Conservation (phyloP, 2,113 vertebrate genomes). For the Furnarius figulus region DNA sequence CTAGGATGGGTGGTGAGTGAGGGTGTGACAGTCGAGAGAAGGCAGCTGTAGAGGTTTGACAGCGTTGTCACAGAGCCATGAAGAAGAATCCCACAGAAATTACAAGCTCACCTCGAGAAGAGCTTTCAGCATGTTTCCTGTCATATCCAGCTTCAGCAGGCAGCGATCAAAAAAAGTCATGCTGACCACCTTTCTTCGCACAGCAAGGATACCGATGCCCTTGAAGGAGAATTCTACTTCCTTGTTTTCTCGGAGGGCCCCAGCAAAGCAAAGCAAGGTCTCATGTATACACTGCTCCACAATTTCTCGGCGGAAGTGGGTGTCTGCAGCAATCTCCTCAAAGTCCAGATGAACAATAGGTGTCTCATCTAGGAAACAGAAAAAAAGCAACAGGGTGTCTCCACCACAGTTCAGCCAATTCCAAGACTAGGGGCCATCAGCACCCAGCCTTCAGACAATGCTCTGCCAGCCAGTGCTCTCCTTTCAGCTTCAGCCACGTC, state of each 20-base stretch:
- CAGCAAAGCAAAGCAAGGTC: neutral
- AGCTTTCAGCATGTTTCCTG: neutral
- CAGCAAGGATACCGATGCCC: neutral
- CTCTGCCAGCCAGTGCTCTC: neutral
- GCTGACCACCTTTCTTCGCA: neutral
- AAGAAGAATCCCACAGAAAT: neutral
- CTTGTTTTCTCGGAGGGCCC: neutral
- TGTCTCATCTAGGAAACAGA: neutral
- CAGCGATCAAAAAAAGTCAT: neutral
- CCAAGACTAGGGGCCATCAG: neutral
- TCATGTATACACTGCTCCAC: neutral
- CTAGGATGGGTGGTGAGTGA: neutral
- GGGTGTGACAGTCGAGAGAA: neutral
- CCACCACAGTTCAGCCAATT: neutral
- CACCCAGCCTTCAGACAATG: rapidly evolving
- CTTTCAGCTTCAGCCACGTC: neutral
- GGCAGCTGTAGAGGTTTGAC: neutral
- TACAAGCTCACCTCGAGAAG: neutral
- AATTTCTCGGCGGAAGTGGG: neutral
- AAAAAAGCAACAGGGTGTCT: neutral
- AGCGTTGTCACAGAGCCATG: neutral
- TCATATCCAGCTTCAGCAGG: neutral
- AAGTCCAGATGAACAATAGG: neutral
- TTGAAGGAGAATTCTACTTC: neutral
- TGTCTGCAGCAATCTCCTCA: neutral